Base-by-base conservation (phyloP, 2,113 vertebrate species). In the Serinus canaria region DNA sequence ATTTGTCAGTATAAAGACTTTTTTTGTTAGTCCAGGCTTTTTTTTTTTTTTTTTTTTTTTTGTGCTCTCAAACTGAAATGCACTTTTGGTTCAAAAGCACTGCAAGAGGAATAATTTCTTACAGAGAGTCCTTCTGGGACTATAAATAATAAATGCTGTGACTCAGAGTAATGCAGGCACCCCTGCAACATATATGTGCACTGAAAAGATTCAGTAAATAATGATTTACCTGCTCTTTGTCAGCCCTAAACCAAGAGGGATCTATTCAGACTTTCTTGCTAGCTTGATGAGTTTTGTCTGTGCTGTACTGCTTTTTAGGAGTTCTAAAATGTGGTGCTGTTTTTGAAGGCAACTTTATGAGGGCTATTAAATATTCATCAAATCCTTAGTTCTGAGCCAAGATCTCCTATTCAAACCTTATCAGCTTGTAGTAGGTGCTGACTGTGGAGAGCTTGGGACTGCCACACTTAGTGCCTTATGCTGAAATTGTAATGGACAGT, bases 131-230 rank as follows among this genome's bases (percentile, higher is more conserved):
- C 74, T 92, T 84, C 74, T 82, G 79, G 83, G 81, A 70, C 53
- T 76, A 69, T 96, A 95, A 95, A 97, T 96, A 96, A 94, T 91
- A 92, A 92, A 79, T 95, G 79, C 47, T 72, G 37, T 93, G 76
- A 78, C 50, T 94, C 2, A 13, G 56, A 89, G 35, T 87, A 83
- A 89, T 0, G 16, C 69, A 87, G 69, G 63, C 72, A 86, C 37
- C 43, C 58, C 82, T 94, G 64, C 66, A 83, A 82, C 70, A 47
- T 72, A 44, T 20, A 70, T 3, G 7, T 80, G 37, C 30, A 23
- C 62, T 63, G 73, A 58, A 91, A 53, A 91, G 76, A 76, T 82
- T 94, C 77, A 73, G 64, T 89, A 94, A 89, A 83, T 90, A 84
- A 62, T 67, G 4, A 83, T 91, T 89, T 89, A 75, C 46, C 56